Evolutionary conservation across 2,888 invertebrate genomes (phyloP).

Genomic region (Zaprionus obscuricornis): DNA sequence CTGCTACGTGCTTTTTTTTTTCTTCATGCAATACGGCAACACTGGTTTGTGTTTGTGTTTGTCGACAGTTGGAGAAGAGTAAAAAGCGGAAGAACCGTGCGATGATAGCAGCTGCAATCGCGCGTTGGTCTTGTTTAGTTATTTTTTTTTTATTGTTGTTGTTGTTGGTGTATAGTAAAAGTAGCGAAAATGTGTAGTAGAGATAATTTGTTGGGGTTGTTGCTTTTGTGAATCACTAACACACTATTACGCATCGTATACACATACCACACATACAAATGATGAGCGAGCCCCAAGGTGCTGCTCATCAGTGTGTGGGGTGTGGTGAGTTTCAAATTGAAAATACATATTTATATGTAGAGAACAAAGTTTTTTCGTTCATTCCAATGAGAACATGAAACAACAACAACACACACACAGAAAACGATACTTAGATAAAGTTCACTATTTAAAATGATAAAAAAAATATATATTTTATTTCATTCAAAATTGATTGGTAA

Average conservation of each 20-base stretch:
- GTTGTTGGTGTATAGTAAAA: conserved; percentile 48
- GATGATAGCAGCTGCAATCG: conserved; percentile 54
- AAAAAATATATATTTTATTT: not conserved
- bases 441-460: conserved; percentile 2
- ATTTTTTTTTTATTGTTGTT: conserved; percentile 15
- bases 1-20: conserved; percentile 30
- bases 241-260: conserved; percentile 8
- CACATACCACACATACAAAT: conserved; percentile 20
- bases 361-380: conserved; percentile 34
- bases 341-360: conserved; percentile 52
- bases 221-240: conserved; percentile 68
- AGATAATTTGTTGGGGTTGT: conserved; percentile 69
- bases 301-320: conserved; percentile 42
- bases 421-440: conserved; percentile 10
- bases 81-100: conserved; percentile 27
- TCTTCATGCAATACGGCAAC: conserved; percentile 49
- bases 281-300: conserved; percentile 51
- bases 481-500: not conserved
- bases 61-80: conserved; percentile 56
- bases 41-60: conserved; percentile 42
- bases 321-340: conserved; percentile 56
- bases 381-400: conserved; percentile 13
- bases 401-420: conserved; percentile 14
- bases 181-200: conserved; percentile 67
- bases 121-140: conserved; percentile 25